phyloP scores from a whole-genome alignment of 2,888 invertebrate genomes.

The Xanthorhoe spadicearia region DNA sequence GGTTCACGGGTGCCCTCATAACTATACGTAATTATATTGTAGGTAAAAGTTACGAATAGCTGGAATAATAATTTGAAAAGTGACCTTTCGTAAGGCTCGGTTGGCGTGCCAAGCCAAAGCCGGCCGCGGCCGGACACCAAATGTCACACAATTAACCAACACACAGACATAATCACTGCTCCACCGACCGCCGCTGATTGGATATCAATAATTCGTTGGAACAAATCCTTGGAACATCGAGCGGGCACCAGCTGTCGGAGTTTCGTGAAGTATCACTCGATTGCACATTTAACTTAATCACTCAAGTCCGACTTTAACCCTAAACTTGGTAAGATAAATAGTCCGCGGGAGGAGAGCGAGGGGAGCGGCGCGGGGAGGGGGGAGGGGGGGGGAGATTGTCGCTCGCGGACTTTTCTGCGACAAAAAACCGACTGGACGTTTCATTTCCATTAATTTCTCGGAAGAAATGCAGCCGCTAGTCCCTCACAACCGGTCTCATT shows the following conservation, averaged over 20 bases:
- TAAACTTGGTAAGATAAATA: conserved; percentile 28
- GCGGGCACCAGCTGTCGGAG: background rate
- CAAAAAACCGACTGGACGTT: conserved; percentile 17
- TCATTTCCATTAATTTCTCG: conserved; percentile 16
- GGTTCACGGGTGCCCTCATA: background rate
- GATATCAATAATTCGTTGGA: conserved; percentile 16
- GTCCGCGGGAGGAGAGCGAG: background rate
- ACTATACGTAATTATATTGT: background rate
- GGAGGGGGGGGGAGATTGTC: background rate
- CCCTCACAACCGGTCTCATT: conserved; percentile 1
- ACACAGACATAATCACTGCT: background rate
- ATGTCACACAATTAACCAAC: conserved; percentile 29
- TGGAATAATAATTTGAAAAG: conserved; percentile 25
- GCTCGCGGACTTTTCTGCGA: conserved; percentile 8
- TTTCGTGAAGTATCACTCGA: conserved; percentile 1
- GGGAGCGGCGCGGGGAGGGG: background rate
- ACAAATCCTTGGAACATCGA: background rate
- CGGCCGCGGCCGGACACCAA: conserved; percentile 14
- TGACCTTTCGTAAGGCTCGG: conserved; percentile 37
- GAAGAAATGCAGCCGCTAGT: conserved; percentile 8
- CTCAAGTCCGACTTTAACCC: conserved; percentile 11
- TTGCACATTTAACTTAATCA: conserved; percentile 8
- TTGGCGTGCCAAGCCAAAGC: conserved; percentile 21
- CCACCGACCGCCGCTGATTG: conserved; percentile 14
- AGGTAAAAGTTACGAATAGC: background rate